Base-by-base conservation (phyloP, 2,888 invertebrate species). In the Mesodorylaimus sp. region DNA sequence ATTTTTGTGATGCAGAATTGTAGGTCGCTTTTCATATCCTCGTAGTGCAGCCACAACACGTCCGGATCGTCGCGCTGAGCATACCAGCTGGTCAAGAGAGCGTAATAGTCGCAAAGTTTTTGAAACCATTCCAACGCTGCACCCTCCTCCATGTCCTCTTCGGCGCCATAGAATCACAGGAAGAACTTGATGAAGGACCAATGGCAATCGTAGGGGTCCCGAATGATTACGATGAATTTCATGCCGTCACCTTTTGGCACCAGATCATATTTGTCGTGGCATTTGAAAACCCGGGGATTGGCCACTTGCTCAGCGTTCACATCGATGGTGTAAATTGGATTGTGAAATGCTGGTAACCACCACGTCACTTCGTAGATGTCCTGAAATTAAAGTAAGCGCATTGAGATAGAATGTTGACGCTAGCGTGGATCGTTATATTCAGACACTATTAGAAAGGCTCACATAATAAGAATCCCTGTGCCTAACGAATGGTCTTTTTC, bases 361-460 rank as follows among this genome's bases (percentile, higher is more conserved):
- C 47, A 46, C 3, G 47, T 46, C 19, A 46, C 29, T 5, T 46
- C 47, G 47, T 27, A 46, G 36, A 46, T 46, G 47, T 46, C 47
- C 47, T 46, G 19, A 3, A 46, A 46, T n/a, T n/a, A n/a, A n/a
- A n/a, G n/a, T n/a, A n/a, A n/a, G n/a, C n/a, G n/a, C n/a, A n/a
- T n/a, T n/a, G n/a, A 46, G 24, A 27, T 23, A 39, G 32, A 7
- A 32, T 32, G 10, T 16, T 32, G 32, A 32, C 10, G 32, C 32
- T 16, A 32, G 32, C n/a, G n/a, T n/a, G n/a, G n/a, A n/a, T n/a
- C n/a, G n/a, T n/a, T n/a, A n/a, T n/a, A n/a, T n/a, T n/a, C n/a
- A n/a, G n/a, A n/a, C n/a, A n/a, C n/a, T n/a, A n/a, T n/a, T n/a
- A n/a, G n/a, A n/a, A n/a, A n/a, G n/a, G n/a, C n/a, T n/a, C n/a